Base-by-base conservation (phyloP, 2,797 vertebrate species). In the Poecilia gillii region DNA sequence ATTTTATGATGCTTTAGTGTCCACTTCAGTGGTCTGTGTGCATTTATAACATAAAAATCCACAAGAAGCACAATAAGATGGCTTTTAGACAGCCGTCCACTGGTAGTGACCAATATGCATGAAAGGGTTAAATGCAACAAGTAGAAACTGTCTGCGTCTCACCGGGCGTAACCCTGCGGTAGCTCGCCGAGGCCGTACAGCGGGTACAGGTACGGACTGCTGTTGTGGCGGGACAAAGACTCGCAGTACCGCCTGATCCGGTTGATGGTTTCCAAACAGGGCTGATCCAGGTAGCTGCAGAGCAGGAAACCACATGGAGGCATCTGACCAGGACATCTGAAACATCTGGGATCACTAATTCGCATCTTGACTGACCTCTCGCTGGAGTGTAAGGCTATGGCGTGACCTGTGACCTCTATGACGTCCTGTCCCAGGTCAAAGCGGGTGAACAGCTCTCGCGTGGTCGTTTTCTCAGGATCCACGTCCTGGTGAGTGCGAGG, bases 161-260 rank as follows among this genome's bases (percentile, higher is more conserved):
- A 96, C 96, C 96, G 95, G 78, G 94, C 91, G 76, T 95, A 96
- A 62, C 95, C 95, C 80, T 96, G 95, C 0, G 94, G 95, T 66
- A 96, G 87, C 74, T 97, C 96, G 0, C 94, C 94, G n/a, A 96
- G 92, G 4, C 95, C 95, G 0, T 95, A 95, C 66, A 97, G 77
- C 0, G 96, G 96, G 76, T 96, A 97, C 46, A 97, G 86, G 77
- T 95, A 96, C 0, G 96, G 96, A 82, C 96, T 96, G 79, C 78
- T 77, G 83, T 74, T 93, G 78, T 93, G 93, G 14, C 90, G 92
- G 3, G 91, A 87, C 87, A 95, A 77, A 72, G 95, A 96, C 78
- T 96, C 94, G 0, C 82, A 85, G 86, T 96, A 96, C 78, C 94
- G 76, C 77, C 78, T 92, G 81, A 96, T 95, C 81, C 94, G 85